A percentile compares a stretch with the other conserved stretches of the same genome.
Conservation (phyloP, 2,113 vertebrate species). For the Uria lomvia region DNA sequence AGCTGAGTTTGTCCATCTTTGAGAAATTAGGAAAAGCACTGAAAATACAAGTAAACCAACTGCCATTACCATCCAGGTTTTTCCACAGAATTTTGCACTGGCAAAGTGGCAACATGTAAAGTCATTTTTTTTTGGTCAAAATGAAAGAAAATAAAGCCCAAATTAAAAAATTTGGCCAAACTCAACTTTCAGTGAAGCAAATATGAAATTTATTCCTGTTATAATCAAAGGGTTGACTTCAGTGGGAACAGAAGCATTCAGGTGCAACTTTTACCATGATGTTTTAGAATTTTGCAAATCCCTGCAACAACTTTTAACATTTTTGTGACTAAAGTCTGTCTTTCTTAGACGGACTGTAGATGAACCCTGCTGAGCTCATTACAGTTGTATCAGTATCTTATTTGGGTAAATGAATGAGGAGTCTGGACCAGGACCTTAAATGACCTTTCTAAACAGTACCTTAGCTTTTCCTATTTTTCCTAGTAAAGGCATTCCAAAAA, state of each 20-base stretch:
- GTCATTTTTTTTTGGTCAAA: neutral
- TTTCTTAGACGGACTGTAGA: neutral
- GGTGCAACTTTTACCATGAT: neutral
- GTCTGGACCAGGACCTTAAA: neutral
- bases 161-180: neutral
- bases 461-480: neutral
- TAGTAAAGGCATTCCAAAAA: neutral
- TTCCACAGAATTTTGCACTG: neutral
- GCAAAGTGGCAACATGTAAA: neutral
- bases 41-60: neutral
- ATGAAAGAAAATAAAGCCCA: neutral
- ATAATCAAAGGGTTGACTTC: neutral
- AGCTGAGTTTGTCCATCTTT: neutral
- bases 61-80: neutral
- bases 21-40: neutral
- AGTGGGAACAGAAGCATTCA: neutral
- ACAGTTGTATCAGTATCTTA: neutral
- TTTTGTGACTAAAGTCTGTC: neutral
- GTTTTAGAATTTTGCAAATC: neutral
- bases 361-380: neutral
- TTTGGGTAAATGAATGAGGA: neutral
- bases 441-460: neutral
- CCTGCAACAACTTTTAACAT: neutral
- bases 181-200: neutral
- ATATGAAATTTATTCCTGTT: neutral